phyloP scores from a whole-genome alignment of 2,888 invertebrate species.

The Drosophila anceps region DNA sequence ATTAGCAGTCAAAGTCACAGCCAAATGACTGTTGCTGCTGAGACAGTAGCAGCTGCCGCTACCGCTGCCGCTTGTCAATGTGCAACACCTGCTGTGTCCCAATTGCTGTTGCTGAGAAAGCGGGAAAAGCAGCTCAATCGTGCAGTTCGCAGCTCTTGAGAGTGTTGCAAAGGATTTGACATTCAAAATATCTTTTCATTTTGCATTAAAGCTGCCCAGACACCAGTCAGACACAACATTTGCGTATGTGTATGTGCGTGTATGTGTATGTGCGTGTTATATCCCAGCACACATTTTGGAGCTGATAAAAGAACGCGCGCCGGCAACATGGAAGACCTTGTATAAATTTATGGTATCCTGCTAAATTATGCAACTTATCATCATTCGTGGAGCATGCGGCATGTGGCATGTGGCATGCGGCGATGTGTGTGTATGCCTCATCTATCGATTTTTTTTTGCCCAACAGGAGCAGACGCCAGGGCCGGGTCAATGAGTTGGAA shows the following conservation, averaged over 20 bases:
- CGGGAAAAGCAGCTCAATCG: background rate
- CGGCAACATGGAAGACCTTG: constrained; percentile 28
- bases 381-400: constrained; percentile 31
- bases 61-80: constrained; percentile 9
- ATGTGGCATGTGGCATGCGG: constrained; percentile 25
- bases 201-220: constrained; percentile 14
- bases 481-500: constrained; percentile 61
- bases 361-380: constrained; percentile 80
- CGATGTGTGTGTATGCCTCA: constrained; percentile 35
- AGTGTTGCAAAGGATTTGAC: constrained; percentile 5
- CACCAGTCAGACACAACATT: constrained; percentile 18
- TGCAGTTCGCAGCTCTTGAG: background rate
- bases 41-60: too few relatives aligned
- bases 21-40: constrained; percentile 1
- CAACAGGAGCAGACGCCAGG: constrained; percentile 33
- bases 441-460: constrained; percentile 67
- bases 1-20: constrained; percentile 1
- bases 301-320: constrained; percentile 46
- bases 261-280: background rate
- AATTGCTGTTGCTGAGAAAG: constrained; percentile 8
- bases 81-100: constrained; percentile 46
- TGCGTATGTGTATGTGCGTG: background rate
- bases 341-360: constrained; percentile 73
- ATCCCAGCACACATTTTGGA: constrained; percentile 18
- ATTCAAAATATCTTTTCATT: background rate